A percentile compares a stretch with the other conserved stretches of the same genome.
These are phyloP conservation scores for Ceratothoa steindachneri DNA, from an alignment of 2,888 invertebrate genomes.

Conservation along the genomic window DNA sequence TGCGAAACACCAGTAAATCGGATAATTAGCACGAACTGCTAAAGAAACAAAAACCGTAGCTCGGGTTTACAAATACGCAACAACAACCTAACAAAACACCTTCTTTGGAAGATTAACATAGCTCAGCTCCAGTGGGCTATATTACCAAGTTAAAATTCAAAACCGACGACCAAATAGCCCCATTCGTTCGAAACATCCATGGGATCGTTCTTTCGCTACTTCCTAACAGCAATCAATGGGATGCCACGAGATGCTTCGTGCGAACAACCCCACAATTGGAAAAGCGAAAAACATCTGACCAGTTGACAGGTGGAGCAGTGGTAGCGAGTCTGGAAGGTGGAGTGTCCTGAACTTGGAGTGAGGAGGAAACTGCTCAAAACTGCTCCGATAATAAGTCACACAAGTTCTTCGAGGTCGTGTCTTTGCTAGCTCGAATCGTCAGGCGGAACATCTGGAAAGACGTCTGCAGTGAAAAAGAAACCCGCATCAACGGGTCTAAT, in stretches of 20 bases:
- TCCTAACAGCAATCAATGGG: neutral
- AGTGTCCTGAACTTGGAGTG: no score
- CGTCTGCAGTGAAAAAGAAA: no score
- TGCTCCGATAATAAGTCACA: slow-evolving; percentile 91
- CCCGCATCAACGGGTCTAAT: no score
- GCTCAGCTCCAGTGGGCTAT: no score
- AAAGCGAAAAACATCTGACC: neutral
- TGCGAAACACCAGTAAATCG: no score
- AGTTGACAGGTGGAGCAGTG: neutral
- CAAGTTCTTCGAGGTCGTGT: slow-evolving; percentile 85
- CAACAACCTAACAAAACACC: neutral
- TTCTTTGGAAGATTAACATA: neutral
- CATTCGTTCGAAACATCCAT: no score
- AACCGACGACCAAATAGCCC: no score
- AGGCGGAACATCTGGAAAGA: slow-evolving; percentile 90
- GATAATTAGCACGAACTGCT: no score
- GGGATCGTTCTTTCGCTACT: neutral
- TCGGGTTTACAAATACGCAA: neutral
- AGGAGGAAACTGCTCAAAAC: slow-evolving; percentile 70
- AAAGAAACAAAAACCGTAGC: no score
- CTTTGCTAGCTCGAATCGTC: slow-evolving; percentile 95
- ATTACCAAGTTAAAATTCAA: no score
- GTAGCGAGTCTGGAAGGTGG: no score
- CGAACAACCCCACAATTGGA: neutral
- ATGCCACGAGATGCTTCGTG: neutral